Evolutionary conservation across 2,797 vertebrate species (phyloP).

Genomic region (Manis javanica): DNA sequence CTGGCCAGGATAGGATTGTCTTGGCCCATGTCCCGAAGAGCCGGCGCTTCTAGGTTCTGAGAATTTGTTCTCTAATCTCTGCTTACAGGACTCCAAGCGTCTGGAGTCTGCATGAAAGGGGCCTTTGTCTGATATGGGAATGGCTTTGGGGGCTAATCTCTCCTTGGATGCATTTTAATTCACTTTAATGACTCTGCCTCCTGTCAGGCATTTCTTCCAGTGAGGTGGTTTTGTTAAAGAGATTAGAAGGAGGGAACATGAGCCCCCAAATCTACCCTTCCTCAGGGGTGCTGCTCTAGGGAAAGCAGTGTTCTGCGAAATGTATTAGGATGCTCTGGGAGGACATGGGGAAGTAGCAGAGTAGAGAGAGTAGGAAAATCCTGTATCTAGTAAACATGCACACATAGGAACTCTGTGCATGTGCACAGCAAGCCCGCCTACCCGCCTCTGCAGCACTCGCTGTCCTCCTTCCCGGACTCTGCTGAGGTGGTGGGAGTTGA

Average conservation of each 20-base stretch:
- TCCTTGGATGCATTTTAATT: constrained; percentile 87
- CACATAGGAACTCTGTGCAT: background rate
- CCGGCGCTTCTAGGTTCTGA: constrained; percentile 76
- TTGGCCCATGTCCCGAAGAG: constrained; percentile 73
- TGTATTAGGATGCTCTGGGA: constrained; percentile 70
- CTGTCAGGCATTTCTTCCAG: constrained; percentile 83
- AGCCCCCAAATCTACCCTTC: constrained; percentile 78
- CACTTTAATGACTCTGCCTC: constrained; percentile 87
- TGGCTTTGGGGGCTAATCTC: constrained; percentile 85
- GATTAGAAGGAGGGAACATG: constrained; percentile 84
- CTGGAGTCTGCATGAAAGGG: constrained; percentile 83
- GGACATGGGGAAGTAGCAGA: background rate
- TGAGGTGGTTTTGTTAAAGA: constrained; percentile 83
- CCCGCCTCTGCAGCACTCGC: background rate
- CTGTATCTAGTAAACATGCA: background rate
- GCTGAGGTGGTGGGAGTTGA: constrained; percentile 20
- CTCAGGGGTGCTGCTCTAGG: constrained; percentile 35
- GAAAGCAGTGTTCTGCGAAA: constrained; percentile 80
- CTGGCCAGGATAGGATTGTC: background rate
- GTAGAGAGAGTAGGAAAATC: background rate
- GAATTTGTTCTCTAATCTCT: constrained; percentile 84
- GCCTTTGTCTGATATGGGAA: constrained; percentile 85
- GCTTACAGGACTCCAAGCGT: constrained; percentile 74
- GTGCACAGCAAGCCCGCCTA: constrained; percentile 16
- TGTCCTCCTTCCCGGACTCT: background rate